Percentiles rank a stretch among this genome's conserved stretches.
phyloP scores from a whole-genome alignment of 1,140 invertebrate species.

The Drosophila sproati region DNA sequence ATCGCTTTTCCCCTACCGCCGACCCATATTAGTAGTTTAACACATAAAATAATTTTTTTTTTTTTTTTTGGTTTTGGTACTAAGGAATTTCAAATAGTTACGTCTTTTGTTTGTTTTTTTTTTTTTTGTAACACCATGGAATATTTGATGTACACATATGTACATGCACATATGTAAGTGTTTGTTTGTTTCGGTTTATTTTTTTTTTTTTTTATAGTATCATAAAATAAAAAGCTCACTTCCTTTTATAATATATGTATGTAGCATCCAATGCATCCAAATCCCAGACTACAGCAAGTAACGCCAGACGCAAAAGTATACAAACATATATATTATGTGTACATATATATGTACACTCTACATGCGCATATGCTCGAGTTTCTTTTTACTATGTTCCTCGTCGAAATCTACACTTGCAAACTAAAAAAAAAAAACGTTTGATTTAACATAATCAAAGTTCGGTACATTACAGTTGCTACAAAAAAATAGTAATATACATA shows the following conservation, averaged over 20 bases:
- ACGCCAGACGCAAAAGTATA: background rate
- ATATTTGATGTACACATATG: slow-evolving; percentile 48
- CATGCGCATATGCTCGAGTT: background rate
- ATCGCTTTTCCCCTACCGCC: slow-evolving; percentile 14
- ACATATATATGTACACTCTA: slow-evolving; percentile 4
- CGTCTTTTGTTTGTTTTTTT: slow-evolving; percentile 34
- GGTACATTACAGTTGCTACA: background rate
- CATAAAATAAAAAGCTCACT: slow-evolving; percentile 1
- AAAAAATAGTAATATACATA: background rate
- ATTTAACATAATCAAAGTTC: slow-evolving; percentile 5
- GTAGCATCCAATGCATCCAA: slow-evolving; percentile 15
- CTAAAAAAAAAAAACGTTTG: slow-evolving; percentile 13
- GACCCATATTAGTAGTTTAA: slow-evolving; percentile 28
- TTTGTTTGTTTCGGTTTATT: background rate
- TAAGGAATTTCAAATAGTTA: slow-evolving; percentile 72
- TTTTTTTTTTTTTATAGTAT: background rate
- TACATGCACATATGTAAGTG: slow-evolving; percentile 3
- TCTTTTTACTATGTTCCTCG: background rate
- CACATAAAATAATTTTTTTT: slow-evolving; percentile 25
- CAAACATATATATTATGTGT: background rate
- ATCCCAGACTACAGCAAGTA: background rate
- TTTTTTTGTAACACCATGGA: slow-evolving; percentile 69
- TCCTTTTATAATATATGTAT: background rate
- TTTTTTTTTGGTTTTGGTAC: slow-evolving; percentile 57
- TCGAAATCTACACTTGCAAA: background rate